Evolutionary conservation across 2,113 vertebrate species (phyloP).

Genomic region (Jaculus jaculus): DNA sequence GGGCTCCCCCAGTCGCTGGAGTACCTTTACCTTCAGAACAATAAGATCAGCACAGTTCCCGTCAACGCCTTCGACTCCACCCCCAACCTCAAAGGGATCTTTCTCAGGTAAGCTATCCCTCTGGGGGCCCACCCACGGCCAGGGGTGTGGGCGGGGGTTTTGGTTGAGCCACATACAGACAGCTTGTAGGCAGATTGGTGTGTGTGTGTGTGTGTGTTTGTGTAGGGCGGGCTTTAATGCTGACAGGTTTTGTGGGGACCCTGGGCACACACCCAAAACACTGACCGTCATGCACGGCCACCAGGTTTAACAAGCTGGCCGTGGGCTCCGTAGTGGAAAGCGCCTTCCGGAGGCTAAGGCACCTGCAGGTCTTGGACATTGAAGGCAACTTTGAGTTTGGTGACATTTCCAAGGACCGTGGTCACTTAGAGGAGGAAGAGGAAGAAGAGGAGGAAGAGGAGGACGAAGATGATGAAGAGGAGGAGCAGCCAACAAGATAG

Average conservation of each 20-base stretch:
- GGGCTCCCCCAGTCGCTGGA: constrained; percentile 94
- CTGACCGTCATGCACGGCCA: background rate
- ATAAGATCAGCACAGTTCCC: constrained; percentile 90
- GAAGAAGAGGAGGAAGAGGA: constrained; percentile 83
- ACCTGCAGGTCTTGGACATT: constrained; percentile 94
- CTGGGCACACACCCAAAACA: background rate
- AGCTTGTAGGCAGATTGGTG: background rate
- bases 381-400: constrained; percentile 88
- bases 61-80: constrained; percentile 93
- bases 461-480: constrained; percentile 70
- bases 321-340: constrained; percentile 90
- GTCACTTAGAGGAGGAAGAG: constrained; percentile 80
- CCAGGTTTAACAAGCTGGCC: constrained; percentile 94
- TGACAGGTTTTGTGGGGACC: background rate
- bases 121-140: rapidly evolving
- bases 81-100: constrained; percentile 96
- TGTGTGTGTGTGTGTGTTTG: too few species aligned
- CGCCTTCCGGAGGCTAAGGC: constrained; percentile 90
- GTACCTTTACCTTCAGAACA: constrained; percentile 95
- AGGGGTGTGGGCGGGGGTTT: too few species aligned
- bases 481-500: constrained; percentile 76
- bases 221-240: background rate
- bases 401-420: constrained; percentile 81
- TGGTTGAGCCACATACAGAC: background rate
- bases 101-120: constrained; percentile 89